Base-by-base conservation (phyloP, 2,888 invertebrate genomes). In the Tricholauxania praeusta region DNA sequence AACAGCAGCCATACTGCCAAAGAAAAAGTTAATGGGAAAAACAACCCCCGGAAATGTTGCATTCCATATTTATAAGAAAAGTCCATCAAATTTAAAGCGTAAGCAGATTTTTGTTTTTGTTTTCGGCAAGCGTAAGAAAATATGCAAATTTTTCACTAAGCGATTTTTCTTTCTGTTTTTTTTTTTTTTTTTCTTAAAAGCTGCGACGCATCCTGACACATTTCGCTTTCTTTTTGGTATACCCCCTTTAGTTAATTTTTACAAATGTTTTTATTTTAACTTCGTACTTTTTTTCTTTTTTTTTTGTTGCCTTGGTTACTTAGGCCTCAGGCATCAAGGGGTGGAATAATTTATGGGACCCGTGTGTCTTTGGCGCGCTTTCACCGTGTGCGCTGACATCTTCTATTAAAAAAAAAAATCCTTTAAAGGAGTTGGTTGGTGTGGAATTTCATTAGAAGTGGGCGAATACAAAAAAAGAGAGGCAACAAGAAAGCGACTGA, bases 231-330 rank as follows among this genome's bases (percentile, higher is more conserved):
- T 28, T 28, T 28, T 5, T 62, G 51, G 59, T 59, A 19, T 69
- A 52, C 69, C 69, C 69, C 52, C 69, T 62, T 69, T 62, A 60
- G 69, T 69, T 69, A 69, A 69, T 69, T 69, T 69, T 69, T 69
- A 69, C 69, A 69, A 69, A 60, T 69, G 69, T 62, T 62, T 28
- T 60, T 69, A n/a, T 48, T 69, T 17, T 28, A 5, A 12, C 32
- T 47, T 48, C 4, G 28, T 4, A 28, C 4, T 28, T 39, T 39
- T 39, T 1, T 39, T 39, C 5, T 8, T 32, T 32, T 53, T 14
- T 55, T 57, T 15, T 32, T 53, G n/a, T 53, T 66, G 55, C 39
- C 39, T 39, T 39, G 39, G 39, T 39, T 39, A 39, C 39, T 39
- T 39, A 39, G 53, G 10, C 55, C 19, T n/a, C 48, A 57, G 28